These are phyloP conservation scores for Varecia variegata DNA, from an alignment of 2,797 vertebrate species.

Conservation along the genomic window DNA sequence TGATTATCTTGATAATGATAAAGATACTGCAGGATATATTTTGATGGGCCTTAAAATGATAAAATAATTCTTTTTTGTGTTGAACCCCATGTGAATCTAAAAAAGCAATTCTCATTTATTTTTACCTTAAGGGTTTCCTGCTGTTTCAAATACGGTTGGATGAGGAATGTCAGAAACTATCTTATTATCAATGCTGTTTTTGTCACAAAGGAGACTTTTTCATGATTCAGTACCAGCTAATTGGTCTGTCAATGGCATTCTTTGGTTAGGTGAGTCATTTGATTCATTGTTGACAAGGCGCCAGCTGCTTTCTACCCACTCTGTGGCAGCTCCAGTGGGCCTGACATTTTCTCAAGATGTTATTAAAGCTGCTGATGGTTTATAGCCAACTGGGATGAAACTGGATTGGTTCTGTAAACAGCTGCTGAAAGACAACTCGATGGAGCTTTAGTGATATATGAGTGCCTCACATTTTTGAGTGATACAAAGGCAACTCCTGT, in stretches of 20 bases:
- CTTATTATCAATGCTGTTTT: conserved; percentile 17
- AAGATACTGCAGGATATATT: not conserved
- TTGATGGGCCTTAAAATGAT: not conserved
- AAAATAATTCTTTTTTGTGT: not conserved
- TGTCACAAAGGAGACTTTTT: conserved; percentile 35
- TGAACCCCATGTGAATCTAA: not conserved
- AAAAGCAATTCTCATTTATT: not conserved
- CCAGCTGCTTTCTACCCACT: not conserved
- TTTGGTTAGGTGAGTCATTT: conserved; percentile 50
- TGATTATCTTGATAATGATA: not conserved
- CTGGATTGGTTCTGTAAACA: conserved; percentile 8
- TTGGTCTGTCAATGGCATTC: conserved; percentile 38
- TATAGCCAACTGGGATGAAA: not conserved
- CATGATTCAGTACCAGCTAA: conserved; percentile 18
- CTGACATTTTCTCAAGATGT: conserved; percentile 3
- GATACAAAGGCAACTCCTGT: not conserved
- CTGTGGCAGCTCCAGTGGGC: not conserved
- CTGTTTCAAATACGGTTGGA: not conserved
- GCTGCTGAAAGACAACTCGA: not conserved
- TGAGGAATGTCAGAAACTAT: not conserved
- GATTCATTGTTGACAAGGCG: not conserved
- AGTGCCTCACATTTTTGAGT: not conserved
- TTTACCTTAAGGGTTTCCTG: not conserved
- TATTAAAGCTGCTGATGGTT: not conserved
- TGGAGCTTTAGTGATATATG: not conserved